These are phyloP conservation scores for Melinopterus prodromus DNA, from an alignment of 2,888 invertebrate genomes.

Conservation along the genomic window DNA sequence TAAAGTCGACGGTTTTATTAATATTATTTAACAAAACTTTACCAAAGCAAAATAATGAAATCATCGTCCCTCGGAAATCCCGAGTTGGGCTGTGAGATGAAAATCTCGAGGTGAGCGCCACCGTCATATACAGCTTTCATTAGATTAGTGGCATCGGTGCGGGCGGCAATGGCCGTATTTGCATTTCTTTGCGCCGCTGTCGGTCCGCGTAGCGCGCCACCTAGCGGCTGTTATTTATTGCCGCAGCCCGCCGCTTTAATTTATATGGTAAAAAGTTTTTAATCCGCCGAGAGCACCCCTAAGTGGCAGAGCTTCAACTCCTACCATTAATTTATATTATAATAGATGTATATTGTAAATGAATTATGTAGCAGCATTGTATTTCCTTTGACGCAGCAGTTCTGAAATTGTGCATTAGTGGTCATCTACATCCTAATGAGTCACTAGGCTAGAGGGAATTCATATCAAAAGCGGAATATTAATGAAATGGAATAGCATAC, in stretches of 20 bases:
- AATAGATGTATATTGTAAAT: constrained; percentile 4
- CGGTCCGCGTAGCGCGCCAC: constrained; percentile 4
- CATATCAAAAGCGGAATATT: neutral
- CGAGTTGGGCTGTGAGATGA: neutral
- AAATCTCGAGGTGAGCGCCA: neutral
- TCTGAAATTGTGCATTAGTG: neutral
- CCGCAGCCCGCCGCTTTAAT: constrained; percentile 14
- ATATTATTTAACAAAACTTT: neutral
- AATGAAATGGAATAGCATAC: neutral
- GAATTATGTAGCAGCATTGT: neutral
- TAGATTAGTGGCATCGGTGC: constrained; percentile 5
- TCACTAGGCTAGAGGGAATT: neutral
- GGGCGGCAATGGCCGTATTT: constrained; percentile 13
- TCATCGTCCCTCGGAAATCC: neutral
- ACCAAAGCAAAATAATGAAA: neutral
- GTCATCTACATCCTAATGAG: neutral
- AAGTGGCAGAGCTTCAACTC: neutral
- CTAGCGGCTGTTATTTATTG: constrained; percentile 16
- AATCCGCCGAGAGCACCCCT: neutral
- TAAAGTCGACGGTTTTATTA: neutral
- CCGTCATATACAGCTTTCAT: constrained; percentile 27
- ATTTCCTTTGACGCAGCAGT: constrained; percentile 4
- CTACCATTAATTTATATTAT: neutral
- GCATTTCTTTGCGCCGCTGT: constrained; percentile 28
- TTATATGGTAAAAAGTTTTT: constrained; percentile 27